Conservation (phyloP, 2,797 vertebrate species). For the Silurus aristotelis region DNA sequence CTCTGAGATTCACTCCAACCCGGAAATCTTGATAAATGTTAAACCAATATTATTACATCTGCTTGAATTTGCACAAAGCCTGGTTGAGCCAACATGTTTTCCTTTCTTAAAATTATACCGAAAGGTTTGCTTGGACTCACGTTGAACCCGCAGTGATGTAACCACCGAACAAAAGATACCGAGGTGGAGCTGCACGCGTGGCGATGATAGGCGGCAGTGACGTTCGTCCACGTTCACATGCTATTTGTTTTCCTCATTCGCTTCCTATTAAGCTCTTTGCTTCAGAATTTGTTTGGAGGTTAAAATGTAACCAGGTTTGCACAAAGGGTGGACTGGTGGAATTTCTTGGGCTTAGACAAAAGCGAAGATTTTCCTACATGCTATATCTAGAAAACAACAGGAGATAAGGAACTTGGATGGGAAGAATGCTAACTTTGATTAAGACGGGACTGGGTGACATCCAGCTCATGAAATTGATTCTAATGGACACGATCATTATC, state of each 20-base stretch:
- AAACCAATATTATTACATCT: neutral
- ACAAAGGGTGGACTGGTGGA: neutral
- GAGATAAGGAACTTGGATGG: neutral
- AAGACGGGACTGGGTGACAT: neutral
- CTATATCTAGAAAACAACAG: neutral
- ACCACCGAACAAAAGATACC: slow-evolving; percentile 30
- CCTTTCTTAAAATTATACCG: neutral
- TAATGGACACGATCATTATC: too few species aligned
- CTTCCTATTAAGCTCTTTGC: neutral
- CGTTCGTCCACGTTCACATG: neutral
- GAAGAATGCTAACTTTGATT: neutral
- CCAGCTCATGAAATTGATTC: too few species aligned
- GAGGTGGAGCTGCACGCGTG: slow-evolving; percentile 6
- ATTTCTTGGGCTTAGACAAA: neutral
- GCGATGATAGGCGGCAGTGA: neutral
- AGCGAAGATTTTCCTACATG: neutral
- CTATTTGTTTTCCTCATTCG: neutral
- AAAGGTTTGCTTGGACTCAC: neutral
- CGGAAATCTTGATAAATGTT: neutral
- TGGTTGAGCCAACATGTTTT: neutral
- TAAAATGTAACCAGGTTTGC: slow-evolving; percentile 2
- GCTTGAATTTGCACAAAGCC: neutral
- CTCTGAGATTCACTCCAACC: neutral
- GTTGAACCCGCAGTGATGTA: slow-evolving; percentile 30
- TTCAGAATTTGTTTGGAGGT: neutral